Percentiles rank a stretch among this genome's conserved stretches.
These are phyloP conservation scores for Endotricha flammealis DNA, from an alignment of 2,888 invertebrate genomes.

Conservation along the genomic window DNA sequence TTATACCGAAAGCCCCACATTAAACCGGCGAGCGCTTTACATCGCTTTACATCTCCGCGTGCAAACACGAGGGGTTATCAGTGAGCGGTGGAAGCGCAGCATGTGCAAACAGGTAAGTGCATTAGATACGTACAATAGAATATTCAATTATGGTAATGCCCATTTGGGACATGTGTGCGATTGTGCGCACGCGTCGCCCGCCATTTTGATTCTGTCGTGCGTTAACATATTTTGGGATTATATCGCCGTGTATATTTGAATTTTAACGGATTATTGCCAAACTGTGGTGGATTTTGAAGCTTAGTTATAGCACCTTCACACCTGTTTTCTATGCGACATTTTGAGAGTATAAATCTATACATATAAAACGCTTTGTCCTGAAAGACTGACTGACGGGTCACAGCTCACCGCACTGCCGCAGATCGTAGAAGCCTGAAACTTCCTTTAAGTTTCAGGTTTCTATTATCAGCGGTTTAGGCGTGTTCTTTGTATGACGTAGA, in stretches of 20 bases:
- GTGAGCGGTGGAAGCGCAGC: constrained; percentile 31
- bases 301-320: not conserved
- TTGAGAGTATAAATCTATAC: too few species aligned
- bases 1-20: constrained; percentile 35
- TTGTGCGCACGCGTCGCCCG: constrained; percentile 51
- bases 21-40: constrained; percentile 16
- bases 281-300: constrained; percentile 6
- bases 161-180: constrained; percentile 47
- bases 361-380: too few species aligned
- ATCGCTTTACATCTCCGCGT: constrained; percentile 12
- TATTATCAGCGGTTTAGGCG: too few species aligned
- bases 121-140: constrained; percentile 67
- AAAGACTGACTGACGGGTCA: too few species aligned
- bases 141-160: constrained; percentile 64
- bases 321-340: too few species aligned
- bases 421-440: not conserved
- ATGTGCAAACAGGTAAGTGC: constrained; percentile 46
- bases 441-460: not conserved
- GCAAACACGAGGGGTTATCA: not conserved
- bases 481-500: too few species aligned
- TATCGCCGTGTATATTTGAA: constrained; percentile 38
- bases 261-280: constrained; percentile 44
- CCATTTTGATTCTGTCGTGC: constrained; percentile 37
- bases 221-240: constrained; percentile 38
- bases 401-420: not conserved